phyloP scores from a whole-genome alignment of 2,113 vertebrate genomes.

The Stomatorhinus ivindoensis region DNA sequence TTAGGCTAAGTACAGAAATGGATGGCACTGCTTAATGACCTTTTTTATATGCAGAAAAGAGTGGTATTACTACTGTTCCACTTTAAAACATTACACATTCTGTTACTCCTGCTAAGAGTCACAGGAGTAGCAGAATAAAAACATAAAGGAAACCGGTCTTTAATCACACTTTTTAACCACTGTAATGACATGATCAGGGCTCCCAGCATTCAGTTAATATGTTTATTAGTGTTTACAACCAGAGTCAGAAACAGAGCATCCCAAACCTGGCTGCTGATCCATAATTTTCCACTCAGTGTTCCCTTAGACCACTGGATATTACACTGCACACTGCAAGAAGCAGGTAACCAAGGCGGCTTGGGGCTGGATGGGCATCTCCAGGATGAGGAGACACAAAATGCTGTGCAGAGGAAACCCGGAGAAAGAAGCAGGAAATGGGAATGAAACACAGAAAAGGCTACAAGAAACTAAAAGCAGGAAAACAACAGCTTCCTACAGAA shows the following conservation, averaged over 20 bases:
- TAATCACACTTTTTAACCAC: constrained; percentile 2
- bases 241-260: not conserved
- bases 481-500: not conserved
- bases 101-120: constrained; percentile 3
- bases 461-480: not conserved
- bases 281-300: not conserved
- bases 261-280: not conserved
- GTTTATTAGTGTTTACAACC: not conserved
- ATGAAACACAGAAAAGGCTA: not conserved
- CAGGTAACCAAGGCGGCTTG: not conserved
- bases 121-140: not conserved
- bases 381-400: not conserved
- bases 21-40: constrained; percentile 43
- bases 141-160: not conserved
- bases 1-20: constrained; percentile 45
- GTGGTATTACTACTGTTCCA: constrained; percentile 14
- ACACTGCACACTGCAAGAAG: not conserved
- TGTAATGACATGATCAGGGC: not conserved
- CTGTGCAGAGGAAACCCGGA: not conserved
- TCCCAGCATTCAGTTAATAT: not conserved
- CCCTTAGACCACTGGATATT: not conserved
- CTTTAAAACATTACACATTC: not conserved
- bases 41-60: constrained; percentile 35
- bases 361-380: not conserved
- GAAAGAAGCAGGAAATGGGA: not conserved